Conservation (phyloP, 2,797 vertebrate species). For the Glossophaga mutica region DNA sequence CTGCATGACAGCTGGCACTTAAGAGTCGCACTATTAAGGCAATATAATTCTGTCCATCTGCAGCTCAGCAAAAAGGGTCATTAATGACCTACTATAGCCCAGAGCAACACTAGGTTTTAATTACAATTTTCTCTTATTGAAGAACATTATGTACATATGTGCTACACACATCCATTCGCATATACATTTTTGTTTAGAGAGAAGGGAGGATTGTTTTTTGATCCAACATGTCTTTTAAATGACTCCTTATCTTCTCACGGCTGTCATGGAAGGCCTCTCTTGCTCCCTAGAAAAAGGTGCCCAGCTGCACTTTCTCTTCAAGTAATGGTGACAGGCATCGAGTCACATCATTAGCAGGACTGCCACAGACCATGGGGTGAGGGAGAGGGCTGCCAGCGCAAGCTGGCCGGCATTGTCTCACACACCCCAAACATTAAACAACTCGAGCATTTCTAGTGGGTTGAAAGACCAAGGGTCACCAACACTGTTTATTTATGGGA, state of each 20-base stretch:
- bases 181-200: neutral
- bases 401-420: neutral
- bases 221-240: neutral
- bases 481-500: neutral
- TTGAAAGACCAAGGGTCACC: neutral
- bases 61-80: constrained; percentile 11
- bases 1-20: constrained; percentile 51
- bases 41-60: constrained; percentile 44
- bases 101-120: constrained; percentile 46
- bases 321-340: constrained; percentile 1
- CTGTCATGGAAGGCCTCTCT: neutral
- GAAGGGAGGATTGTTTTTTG: neutral
- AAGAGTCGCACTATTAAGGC: constrained; percentile 42
- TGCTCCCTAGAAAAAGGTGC: constrained; percentile 1
- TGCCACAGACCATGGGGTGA: neutral
- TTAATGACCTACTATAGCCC: constrained; percentile 30
- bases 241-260: neutral
- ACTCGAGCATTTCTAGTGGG: neutral
- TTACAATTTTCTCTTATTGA: constrained; percentile 10
- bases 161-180: neutral
- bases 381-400: constrained; percentile 7
- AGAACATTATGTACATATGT: neutral
- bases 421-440: neutral
- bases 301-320: constrained; percentile 46
- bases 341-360: constrained; percentile 46